These are phyloP conservation scores for Aleiodes sp. DNA, from an alignment of 1,140 invertebrate genomes.

Conservation along the genomic window DNA sequence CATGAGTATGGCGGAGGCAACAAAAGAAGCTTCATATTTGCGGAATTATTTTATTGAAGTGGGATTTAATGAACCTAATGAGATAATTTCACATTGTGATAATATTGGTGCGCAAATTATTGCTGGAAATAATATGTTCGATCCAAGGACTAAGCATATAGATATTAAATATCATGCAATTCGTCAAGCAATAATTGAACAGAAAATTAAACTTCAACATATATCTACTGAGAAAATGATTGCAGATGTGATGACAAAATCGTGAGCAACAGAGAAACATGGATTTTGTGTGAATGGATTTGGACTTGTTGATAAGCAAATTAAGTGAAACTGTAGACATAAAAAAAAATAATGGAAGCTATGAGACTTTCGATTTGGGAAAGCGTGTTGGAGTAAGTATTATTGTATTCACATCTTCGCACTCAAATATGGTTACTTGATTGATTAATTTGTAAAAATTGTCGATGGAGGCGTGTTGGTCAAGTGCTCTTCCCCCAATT, in stretches of 20 bases:
- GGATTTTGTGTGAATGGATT: background rate
- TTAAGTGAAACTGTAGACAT: background rate
- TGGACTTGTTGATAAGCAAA: background rate
- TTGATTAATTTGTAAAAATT: too few species aligned
- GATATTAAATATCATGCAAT: slow-evolving; percentile 52
- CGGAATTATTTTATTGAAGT: slow-evolving; percentile 34
- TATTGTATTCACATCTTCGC: background rate
- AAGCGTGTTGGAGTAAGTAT: background rate
- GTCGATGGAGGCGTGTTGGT: too few species aligned
- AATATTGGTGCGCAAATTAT: slow-evolving; percentile 55
- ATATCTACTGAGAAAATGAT: slow-evolving; percentile 28
- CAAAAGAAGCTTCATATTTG: slow-evolving; percentile 52
- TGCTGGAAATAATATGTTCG: slow-evolving; percentile 48
- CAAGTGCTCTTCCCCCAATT: too few species aligned
- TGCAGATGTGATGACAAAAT: slow-evolving; percentile 37
- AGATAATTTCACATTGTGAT: slow-evolving; percentile 40
- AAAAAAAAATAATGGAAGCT: background rate
- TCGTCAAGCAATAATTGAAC: background rate
- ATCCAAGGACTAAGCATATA: slow-evolving; percentile 59
- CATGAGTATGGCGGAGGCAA: slow-evolving; percentile 45
- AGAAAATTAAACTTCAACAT: slow-evolving; percentile 19
- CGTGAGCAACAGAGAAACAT: slow-evolving; percentile 15
- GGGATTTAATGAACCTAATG: background rate
- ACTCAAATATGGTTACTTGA: too few species aligned
- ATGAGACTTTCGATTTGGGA: background rate